Evolutionary conservation across 2,113 vertebrate genomes (phyloP), one percentile per base, ranked within the genome.

Genomic region (Poecilia latipinna): DNA sequence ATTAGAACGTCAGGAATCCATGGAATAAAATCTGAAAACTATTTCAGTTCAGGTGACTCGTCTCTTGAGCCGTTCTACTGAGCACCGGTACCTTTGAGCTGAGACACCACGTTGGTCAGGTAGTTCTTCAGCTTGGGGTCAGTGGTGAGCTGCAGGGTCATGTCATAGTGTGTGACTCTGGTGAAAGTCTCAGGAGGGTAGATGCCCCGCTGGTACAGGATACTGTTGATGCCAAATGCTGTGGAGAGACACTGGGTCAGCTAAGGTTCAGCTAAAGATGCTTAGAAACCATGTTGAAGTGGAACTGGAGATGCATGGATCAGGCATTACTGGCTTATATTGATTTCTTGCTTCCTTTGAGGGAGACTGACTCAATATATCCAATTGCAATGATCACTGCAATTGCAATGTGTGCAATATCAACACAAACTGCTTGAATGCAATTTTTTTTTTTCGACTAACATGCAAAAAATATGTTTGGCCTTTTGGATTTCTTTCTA

Each of bases 221-320:
- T 98, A 84, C 97, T 99, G 93, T 99, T 99, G 93, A 99, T 98
- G 24, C 98, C 97, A 78, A 96, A 99, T 0, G 96, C 98, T 99
- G 90, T 0, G 77, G 77, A 37, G n/a, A 26, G 67, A 1, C 75
- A 6, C 11, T 2, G 12, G 0, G 4, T 28, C 24, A 37, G 54
- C 26, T 1, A 22, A 35, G n/a, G 26, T 2, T 28, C 7, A 44
- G 5, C 15, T 1, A 29, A 19, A 26, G 11, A 26, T 7, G 15
- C 10, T 39, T 31, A 19, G 7, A 17, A 60, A 4, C 3, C 12
- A 44, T 44, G 44, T 42, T 15, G 13, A 42, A 42, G 13, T 15
- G 39, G 39, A 12, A 1, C 39, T 42, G 39, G 39, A 42, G 39
- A 42, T 15, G 39, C 13, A 42, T 15, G 12, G 39, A 42, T 42